These are phyloP conservation scores for Tetramorium bicarinatum DNA, from an alignment of 2,888 invertebrate species.

Conservation along the genomic window DNA sequence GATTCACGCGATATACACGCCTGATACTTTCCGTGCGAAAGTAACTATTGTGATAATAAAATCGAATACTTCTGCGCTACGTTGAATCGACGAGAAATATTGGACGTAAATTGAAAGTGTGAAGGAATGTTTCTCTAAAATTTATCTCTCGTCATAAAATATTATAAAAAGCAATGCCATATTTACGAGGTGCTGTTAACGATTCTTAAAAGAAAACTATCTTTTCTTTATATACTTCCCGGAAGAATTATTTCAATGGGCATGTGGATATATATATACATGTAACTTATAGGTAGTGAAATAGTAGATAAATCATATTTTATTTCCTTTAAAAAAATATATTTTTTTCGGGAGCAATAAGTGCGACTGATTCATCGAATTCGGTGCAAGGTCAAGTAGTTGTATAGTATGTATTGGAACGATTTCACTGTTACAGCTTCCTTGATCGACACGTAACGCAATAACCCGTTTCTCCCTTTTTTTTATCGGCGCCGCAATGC, in stretches of 20 bases:
- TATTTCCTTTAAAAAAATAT: neutral
- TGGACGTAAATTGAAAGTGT: neutral
- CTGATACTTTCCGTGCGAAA: constrained; percentile 65
- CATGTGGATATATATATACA: too few species aligned
- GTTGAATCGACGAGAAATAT: neutral
- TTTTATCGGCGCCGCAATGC: constrained; percentile 51
- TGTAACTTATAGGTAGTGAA: neutral
- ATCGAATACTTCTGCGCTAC: neutral
- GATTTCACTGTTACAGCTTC: constrained; percentile 69
- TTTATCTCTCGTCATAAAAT: neutral
- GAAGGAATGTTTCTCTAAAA: neutral
- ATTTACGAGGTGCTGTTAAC: neutral
- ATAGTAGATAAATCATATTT: neutral
- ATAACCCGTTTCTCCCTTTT: constrained; percentile 65
- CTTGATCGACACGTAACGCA: constrained; percentile 43
- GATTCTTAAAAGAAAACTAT: neutral
- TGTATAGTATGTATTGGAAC: too few species aligned
- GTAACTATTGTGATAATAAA: constrained; percentile 3
- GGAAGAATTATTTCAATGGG: neutral
- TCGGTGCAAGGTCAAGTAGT: neutral
- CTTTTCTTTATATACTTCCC: neutral
- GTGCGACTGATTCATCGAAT: neutral
- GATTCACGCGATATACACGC: constrained; percentile 69
- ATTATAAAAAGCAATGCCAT: neutral
- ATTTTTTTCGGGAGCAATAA: neutral